Conservation (phyloP, 2,797 vertebrate species). For the Tenualosa thibaudeaui region DNA sequence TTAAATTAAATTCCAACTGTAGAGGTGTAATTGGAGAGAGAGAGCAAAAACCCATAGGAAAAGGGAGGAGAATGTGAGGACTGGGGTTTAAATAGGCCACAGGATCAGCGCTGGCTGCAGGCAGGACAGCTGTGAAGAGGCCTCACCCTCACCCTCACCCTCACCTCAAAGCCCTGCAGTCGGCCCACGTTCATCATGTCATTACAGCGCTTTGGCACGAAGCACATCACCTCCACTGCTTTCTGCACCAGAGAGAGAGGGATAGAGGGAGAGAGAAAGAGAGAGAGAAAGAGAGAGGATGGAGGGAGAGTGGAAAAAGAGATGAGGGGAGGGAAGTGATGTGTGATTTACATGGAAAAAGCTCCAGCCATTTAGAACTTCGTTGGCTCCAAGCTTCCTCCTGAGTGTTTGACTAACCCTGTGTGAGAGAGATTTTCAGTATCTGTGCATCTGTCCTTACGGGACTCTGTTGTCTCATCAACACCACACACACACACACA, state of each 20-base stretch:
- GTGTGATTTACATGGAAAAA: neutral
- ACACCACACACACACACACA: neutral
- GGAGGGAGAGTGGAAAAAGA: neutral
- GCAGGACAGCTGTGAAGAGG: slow-evolving; percentile 2
- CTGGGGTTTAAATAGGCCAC: neutral
- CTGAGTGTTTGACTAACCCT: slow-evolving; percentile 18
- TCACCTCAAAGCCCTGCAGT: slow-evolving; percentile 91
- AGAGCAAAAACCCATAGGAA: neutral
- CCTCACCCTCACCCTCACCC: neutral
- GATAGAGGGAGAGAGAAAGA: slow-evolving; percentile 22
- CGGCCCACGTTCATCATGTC: slow-evolving; percentile 96
- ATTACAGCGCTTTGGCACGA: slow-evolving; percentile 91
- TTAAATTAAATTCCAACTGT: neutral
- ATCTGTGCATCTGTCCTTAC: neutral
- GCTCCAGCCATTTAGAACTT: neutral
- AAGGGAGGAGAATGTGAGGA: neutral
- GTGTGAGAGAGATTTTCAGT: neutral
- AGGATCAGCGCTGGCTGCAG: neutral
- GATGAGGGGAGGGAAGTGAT: neutral
- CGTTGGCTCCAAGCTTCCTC: neutral
- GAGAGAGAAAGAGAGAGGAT: slow-evolving; percentile 18
- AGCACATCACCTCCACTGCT: slow-evolving; percentile 94
- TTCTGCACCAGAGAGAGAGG: slow-evolving; percentile 68
- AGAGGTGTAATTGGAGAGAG: neutral
- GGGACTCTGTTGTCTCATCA: neutral